Percentiles rank a stretch among this genome's conserved stretches.
phyloP scores from a whole-genome alignment of 2,113 vertebrate species.

The Regulus satrapa region DNA sequence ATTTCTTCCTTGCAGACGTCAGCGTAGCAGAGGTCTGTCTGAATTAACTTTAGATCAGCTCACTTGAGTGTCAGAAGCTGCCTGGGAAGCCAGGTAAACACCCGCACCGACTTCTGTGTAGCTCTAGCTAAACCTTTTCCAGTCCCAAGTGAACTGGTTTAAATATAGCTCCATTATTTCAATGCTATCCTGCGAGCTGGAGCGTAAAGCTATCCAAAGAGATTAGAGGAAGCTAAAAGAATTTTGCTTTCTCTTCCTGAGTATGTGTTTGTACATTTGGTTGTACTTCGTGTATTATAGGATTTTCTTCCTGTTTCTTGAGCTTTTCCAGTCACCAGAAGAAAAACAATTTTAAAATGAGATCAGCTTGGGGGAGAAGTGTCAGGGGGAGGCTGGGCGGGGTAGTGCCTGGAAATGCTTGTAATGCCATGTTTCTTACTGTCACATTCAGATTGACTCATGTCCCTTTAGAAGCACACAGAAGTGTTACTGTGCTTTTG shows the following conservation, averaged over 20 bases:
- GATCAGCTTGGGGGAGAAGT: background rate
- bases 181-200: background rate
- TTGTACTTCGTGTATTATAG: background rate
- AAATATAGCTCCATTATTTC: slow-evolving; percentile 30
- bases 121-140: slow-evolving; percentile 14
- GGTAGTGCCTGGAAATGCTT: background rate
- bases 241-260: slow-evolving; percentile 18
- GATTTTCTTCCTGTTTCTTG: background rate
- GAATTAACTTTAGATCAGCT: slow-evolving; percentile 64
- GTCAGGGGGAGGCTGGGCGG: background rate
- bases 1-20: slow-evolving; percentile 46
- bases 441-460: background rate
- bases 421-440: background rate
- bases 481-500: background rate
- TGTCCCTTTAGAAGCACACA: background rate
- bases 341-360: background rate
- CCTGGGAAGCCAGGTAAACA: slow-evolving; percentile 55
- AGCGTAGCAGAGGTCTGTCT: slow-evolving; percentile 55
- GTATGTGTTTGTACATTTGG: slow-evolving; percentile 10
- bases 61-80: slow-evolving; percentile 57
- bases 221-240: slow-evolving; percentile 48
- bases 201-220: background rate
- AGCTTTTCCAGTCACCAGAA: background rate
- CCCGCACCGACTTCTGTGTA: background rate
- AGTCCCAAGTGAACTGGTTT: background rate